Base-by-base conservation (phyloP, 1,140 invertebrate species). In the Leptinotarsa defecta region DNA sequence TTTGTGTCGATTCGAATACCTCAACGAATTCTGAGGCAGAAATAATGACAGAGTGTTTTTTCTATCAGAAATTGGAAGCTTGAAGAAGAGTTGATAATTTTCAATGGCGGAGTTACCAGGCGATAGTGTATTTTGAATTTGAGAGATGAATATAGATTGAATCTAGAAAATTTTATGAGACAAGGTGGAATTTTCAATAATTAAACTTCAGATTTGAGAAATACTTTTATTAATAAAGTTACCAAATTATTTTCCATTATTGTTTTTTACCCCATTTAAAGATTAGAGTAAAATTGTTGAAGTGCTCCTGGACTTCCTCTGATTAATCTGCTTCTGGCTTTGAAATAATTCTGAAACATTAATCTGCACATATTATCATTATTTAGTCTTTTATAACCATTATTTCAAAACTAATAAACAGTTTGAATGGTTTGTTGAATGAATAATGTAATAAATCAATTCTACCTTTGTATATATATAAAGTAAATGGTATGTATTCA, bases 301-400 rank as follows among this genome's bases (percentile, higher is more conserved):
- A 83, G 81, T 69, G 76, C 81, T 61, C 82, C 83, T 22, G 79
- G 80, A 49, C 20, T 15, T 27, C 82, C 83, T 34, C 73, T 74
- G 62, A 83, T 74, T 61, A 84, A 73, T 64, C 79, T 73, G 76
- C 81, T 82, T 78, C 82, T 84, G 4, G 17, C 11, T 75, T 81
- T 84, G 81, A 80, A 83, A 48, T 81, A 24, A 57, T 81, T 78
- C 78, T 82, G 49, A 73, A 79, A 82, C 13, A 74, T 57, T n/a
- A 4, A 3, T 2, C n/a, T n/a, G 0, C 17, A 8, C n/a, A n/a
- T 57, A 57, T 17, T 17, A 57, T 57, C 52, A 4, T n/a, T 17
- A 4, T 17, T 57, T 1, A 19, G 15, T 57, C 13, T 15, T 57
- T n/a, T 57, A 4, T 15, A 57, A 5, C 1, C 52, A 57, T n/a